phyloP scores from a whole-genome alignment of 2,797 vertebrate species.

The Manis javanica region DNA sequence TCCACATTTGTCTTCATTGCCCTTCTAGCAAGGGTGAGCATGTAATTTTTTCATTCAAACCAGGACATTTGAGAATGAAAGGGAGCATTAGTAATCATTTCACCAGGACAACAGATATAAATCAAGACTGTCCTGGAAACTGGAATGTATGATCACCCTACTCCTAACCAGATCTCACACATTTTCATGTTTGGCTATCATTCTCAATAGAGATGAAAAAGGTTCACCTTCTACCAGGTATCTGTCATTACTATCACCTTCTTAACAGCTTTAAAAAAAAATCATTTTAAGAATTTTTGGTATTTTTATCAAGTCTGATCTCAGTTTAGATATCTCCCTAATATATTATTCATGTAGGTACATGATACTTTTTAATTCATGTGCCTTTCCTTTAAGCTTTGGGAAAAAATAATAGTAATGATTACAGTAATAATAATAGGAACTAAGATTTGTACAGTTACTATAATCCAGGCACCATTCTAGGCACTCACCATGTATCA shows the following conservation, averaged over 20 bases:
- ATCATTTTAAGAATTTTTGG: slow-evolving; percentile 10
- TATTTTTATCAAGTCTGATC: slow-evolving; percentile 5
- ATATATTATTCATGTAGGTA: background rate
- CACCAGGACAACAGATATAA: background rate
- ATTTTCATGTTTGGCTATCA: background rate
- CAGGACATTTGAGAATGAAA: slow-evolving; percentile 3
- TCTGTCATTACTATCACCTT: background rate
- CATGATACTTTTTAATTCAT: background rate
- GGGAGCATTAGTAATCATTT: background rate
- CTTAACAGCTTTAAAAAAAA: slow-evolving; percentile 22
- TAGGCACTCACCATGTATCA: background rate
- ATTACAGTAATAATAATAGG: background rate
- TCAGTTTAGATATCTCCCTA: background rate
- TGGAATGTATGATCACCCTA: background rate
- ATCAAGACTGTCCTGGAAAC: background rate
- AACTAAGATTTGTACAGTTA: background rate
- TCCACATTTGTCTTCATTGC: background rate
- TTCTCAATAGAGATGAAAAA: background rate
- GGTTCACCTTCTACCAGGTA: background rate
- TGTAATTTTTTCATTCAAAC: background rate
- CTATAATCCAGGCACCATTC: background rate
- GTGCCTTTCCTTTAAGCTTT: slow-evolving; percentile 11
- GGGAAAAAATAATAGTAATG: background rate
- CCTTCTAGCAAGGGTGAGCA: background rate
- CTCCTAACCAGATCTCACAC: background rate